Percentiles rank a stretch among this genome's conserved stretches.
These are phyloP conservation scores for Yponomeuta evonymella DNA, from an alignment of 2,888 invertebrate genomes.

Conservation along the genomic window DNA sequence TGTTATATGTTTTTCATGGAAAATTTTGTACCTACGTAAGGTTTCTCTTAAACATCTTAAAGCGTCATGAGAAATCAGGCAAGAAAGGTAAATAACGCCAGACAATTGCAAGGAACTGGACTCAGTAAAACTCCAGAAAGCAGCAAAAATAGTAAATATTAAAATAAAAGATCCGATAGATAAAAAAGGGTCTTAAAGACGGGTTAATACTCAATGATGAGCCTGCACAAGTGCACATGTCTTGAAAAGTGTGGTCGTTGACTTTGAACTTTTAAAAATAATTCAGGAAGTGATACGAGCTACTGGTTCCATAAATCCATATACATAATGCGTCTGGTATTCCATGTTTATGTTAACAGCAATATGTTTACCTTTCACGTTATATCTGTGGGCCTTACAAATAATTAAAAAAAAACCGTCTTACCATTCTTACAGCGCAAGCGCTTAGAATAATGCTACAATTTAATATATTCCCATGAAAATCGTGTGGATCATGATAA, in stretches of 20 bases:
- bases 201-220: background rate
- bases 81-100: background rate
- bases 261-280: constrained; percentile 43
- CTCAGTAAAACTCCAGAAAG: background rate
- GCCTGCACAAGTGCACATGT: background rate
- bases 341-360: constrained; percentile 48
- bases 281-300: constrained; percentile 52
- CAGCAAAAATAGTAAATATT: background rate
- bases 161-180: background rate
- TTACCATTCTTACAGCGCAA: background rate
- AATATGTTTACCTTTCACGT: constrained; percentile 38
- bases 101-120: background rate
- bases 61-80: background rate
- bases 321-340: constrained; percentile 32
- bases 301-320: constrained; percentile 28
- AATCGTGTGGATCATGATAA: no score
- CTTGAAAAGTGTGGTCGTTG: constrained; percentile 37
- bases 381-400: constrained; percentile 5
- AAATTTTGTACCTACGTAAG: background rate
- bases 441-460: background rate
- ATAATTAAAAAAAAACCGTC: background rate
- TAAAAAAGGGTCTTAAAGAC: background rate
- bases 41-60: background rate
- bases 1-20: background rate
- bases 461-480: background rate